Evolutionary conservation across 2,113 vertebrate genomes (phyloP).

Genomic region (Macrotus californicus): DNA sequence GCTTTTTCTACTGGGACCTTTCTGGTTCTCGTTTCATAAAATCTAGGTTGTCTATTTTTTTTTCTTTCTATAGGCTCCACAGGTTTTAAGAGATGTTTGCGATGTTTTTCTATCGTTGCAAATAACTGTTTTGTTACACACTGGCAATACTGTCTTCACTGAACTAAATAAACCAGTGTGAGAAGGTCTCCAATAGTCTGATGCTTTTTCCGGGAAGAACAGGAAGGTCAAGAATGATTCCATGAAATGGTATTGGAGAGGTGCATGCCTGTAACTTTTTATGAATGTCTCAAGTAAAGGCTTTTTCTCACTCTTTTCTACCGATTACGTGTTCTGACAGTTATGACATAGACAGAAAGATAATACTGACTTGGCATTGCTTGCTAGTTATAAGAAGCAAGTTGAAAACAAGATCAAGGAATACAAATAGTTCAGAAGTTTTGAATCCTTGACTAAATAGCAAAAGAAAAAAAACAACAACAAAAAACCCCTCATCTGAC

Average conservation of each 20-base stretch:
- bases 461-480: background rate
- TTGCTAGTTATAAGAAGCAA: background rate
- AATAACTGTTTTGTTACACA: background rate
- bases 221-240: background rate
- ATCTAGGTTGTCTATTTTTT: background rate
- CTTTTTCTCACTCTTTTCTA: background rate
- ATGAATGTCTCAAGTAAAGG: background rate
- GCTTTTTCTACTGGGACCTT: background rate
- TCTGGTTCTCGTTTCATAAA: constrained; percentile 13
- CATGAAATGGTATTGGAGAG: background rate
- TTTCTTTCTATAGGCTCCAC: background rate
- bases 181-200: background rate
- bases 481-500: background rate
- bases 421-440: constrained; percentile 7
- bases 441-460: background rate
- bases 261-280: background rate
- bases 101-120: background rate
- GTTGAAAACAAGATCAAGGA: background rate
- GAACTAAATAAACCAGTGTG: background rate
- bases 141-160: background rate
- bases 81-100: background rate
- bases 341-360: constrained; percentile 19
- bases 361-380: background rate
- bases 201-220: background rate
- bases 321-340: background rate